Evolutionary conservation across 2,797 vertebrate species (phyloP).

Genomic region (Antrozous pallidus): DNA sequence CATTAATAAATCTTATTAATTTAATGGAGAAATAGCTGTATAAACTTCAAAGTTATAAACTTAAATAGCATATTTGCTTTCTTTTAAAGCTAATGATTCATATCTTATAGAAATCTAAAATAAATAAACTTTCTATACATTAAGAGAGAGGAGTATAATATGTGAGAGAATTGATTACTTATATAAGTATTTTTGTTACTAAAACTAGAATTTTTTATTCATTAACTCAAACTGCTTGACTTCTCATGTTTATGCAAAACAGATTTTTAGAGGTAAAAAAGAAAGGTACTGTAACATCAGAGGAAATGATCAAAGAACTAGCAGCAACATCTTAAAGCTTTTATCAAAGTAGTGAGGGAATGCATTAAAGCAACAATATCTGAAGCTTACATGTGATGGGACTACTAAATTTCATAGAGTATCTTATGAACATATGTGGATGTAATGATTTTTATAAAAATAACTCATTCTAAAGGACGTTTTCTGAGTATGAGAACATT

Average conservation of each 20-base stretch:
- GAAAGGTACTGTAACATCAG: conserved; percentile 82
- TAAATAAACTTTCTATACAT: conserved; percentile 49
- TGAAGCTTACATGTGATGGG: conserved; percentile 75
- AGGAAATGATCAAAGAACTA: conserved; percentile 94
- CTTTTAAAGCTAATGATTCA: not conserved
- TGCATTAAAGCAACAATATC: conserved; percentile 89
- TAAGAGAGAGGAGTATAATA: conserved; percentile 3
- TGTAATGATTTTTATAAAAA: conserved; percentile 72
- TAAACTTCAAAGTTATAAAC: conserved; percentile 43
- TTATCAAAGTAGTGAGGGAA: conserved; percentile 98
- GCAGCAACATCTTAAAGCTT: conserved; percentile 94
- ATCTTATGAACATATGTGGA: conserved; percentile 75
- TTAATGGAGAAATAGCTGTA: conserved; percentile 18
- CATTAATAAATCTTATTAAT: conserved; percentile 48
- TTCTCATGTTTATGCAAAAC: conserved; percentile 84
- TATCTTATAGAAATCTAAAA: conserved; percentile 50
- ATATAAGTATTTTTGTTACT: conserved; percentile 74
- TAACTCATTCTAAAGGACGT: conserved; percentile 55
- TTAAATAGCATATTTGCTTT: conserved; percentile 37
- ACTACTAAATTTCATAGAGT: conserved; percentile 77
- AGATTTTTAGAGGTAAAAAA: conserved; percentile 77
- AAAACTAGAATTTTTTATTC: conserved; percentile 75
- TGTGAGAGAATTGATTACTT: conserved; percentile 25
- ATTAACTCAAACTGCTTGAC: conserved; percentile 78
- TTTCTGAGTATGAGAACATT: conserved; percentile 54